Base-by-base conservation (phyloP, 2,797 vertebrate genomes). In the Darevskia mixta region DNA sequence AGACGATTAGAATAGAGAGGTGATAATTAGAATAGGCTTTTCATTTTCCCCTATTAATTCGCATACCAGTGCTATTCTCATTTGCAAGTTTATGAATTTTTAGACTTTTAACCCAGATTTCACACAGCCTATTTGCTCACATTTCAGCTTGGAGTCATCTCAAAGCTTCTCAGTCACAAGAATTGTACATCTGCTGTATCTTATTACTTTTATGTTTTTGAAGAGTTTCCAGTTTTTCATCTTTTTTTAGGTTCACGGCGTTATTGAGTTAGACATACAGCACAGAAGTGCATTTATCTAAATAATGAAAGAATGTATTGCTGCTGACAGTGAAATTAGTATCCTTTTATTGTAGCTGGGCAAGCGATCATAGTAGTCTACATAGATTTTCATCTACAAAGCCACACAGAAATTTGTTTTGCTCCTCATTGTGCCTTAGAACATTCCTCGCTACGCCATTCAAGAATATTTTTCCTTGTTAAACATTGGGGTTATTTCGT, bases 31-130 rank as follows among this genome's bases (percentile, higher is more conserved):
- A 95, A 88, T n/a, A 90, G 61, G 82, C 61, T 94, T 41, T 86
- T 91, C 85, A 86, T 91, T 95, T 93, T 75, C 94, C 4, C 25
- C 49, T 61, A 85, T 93, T 94, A 94, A 91, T 82, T 94, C 71
- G 55, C 32, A 88, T 78, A 89, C 8, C 25, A 81, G 6, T n/a
- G 23, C 79, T 85, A 13, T 91, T 43, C 32, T 93, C 85, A 95
- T 96, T 95, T 95, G 85, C 85, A 95, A 91, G 38, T 95, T 95
- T 96, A 96, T 95, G 86, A 90, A 91, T 93, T 95, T 93, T 58
- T 94, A 90, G 64, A 92, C 87, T 95, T 94, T 94, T 96, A 95
- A 94, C 86, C 76, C 87, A 92, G 67, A 67, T 94, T 94, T 83
- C 93, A 87, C 85, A 81, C 81, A 88, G 43, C 66, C 27, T 88